Conservation (phyloP, 1,140 invertebrate genomes). For the Chrysomallon squamiferum region DNA sequence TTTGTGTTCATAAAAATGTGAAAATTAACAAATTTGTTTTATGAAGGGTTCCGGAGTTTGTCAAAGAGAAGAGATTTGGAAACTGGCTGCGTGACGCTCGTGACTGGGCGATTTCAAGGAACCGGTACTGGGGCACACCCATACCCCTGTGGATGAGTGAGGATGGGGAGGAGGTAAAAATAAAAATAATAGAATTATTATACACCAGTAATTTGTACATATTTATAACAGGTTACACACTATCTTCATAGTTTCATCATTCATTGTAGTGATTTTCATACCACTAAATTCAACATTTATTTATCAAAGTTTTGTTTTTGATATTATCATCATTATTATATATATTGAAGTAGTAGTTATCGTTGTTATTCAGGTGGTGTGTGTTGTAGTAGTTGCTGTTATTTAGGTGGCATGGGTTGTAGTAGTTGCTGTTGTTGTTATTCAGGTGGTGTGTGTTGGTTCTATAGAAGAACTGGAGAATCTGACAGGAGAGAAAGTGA, state of each 20-base stretch:
- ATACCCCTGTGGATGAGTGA: constrained; percentile 97
- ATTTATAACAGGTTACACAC: no score
- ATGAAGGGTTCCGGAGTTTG: constrained; percentile 88
- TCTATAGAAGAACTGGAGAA: constrained; percentile 90
- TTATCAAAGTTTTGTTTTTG: no score
- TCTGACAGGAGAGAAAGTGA: constrained; percentile 79
- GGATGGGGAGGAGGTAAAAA: constrained; percentile 84
- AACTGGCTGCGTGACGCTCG: constrained; percentile 98
- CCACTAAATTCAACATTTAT: no score
- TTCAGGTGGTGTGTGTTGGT: constrained; percentile 83
- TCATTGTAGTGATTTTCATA: no score
- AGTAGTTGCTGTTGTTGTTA: constrained; percentile 5
- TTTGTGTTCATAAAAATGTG: no score
- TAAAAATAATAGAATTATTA: no score
- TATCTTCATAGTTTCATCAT: no score
- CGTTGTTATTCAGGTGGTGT: constrained; percentile 75
- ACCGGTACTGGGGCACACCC: constrained; percentile 99
- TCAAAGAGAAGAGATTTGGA: constrained; percentile 97
- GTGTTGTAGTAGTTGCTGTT: constrained; percentile 69
- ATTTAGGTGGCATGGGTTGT: not conserved
- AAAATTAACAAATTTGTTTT: no score
- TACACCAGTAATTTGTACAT: no score
- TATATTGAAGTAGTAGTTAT: not conserved
- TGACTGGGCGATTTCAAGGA: constrained; percentile 97
- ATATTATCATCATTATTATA: no score